phyloP scores from a whole-genome alignment of 2,888 invertebrate genomes.

The Esperia sulphurella region DNA sequence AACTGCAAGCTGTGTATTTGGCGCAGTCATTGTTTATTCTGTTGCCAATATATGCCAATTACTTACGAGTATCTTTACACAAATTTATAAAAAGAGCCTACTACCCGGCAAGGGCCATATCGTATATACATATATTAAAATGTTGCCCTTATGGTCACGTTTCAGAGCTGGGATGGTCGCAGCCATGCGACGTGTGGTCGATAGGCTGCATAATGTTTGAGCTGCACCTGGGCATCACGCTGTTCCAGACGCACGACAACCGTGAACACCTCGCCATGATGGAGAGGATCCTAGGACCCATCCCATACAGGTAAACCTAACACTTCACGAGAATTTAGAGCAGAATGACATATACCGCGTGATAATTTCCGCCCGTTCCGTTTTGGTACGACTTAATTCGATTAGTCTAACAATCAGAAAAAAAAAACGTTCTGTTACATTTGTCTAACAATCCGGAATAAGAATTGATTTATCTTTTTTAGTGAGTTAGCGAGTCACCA shows the following conservation, averaged over 20 bases:
- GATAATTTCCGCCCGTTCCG: too few species aligned
- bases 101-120: too few species aligned
- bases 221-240: constrained; percentile 97
- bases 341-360: too few species aligned
- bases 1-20: not conserved
- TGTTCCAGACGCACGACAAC: constrained; percentile 99
- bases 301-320: constrained; percentile 91
- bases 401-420: too few species aligned
- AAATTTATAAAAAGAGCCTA: too few species aligned
- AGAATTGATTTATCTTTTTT: too few species aligned
- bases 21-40: not conserved
- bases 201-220: constrained; percentile 99
- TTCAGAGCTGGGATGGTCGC: constrained; percentile 98
- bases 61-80: too few species aligned
- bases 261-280: constrained; percentile 99
- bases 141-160: constrained; percentile 16
- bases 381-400: too few species aligned
- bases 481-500: too few species aligned
- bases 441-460: too few species aligned
- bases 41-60: not conserved
- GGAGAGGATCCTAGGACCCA: constrained; percentile 98
- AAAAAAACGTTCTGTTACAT: too few species aligned
- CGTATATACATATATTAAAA: too few species aligned
- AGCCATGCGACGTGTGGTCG: constrained; percentile 99
- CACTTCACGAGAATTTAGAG: not conserved